Evolutionary conservation across 2,888 invertebrate species (phyloP).

Genomic region (Petrolisthes manimaculis): DNA sequence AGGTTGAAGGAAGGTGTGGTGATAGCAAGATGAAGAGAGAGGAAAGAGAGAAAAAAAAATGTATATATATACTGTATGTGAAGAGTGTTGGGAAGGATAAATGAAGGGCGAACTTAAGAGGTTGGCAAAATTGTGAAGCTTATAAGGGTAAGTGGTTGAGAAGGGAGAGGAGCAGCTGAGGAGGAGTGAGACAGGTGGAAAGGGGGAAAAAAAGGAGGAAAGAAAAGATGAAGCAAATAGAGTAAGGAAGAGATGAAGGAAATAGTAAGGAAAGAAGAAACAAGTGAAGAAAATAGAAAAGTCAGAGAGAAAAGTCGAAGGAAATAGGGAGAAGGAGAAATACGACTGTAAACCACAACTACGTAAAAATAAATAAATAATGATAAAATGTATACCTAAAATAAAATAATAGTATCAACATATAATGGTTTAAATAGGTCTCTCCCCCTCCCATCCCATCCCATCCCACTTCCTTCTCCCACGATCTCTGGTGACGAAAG

Average conservation of each 20-base stretch:
- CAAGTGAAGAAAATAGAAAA: neutral
- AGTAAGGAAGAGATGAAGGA: neutral
- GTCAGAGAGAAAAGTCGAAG: neutral
- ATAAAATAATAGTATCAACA: neutral
- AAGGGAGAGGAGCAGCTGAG: neutral
- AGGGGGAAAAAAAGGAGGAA: neutral
- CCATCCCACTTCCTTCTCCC: too few species aligned
- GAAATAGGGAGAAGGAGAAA: neutral
- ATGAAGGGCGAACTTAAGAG: neutral
- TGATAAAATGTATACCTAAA: neutral
- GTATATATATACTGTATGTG: neutral
- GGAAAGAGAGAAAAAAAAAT: slow-evolving; percentile 12
- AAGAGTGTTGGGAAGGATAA: neutral
- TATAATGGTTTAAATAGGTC: too few species aligned
- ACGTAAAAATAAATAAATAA: neutral
- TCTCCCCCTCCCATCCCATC: too few species aligned
- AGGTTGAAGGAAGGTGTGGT: neutral
- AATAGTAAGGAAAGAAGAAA: neutral
- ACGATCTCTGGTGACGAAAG: too few species aligned
- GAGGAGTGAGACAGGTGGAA: neutral
- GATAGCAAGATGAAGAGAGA: neutral
- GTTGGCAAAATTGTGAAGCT: neutral
- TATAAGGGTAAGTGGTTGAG: neutral
- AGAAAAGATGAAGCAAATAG: neutral
- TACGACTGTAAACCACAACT: too few species aligned